Conservation (phyloP, 2,113 vertebrate species). For the Oryzias melastigma region DNA sequence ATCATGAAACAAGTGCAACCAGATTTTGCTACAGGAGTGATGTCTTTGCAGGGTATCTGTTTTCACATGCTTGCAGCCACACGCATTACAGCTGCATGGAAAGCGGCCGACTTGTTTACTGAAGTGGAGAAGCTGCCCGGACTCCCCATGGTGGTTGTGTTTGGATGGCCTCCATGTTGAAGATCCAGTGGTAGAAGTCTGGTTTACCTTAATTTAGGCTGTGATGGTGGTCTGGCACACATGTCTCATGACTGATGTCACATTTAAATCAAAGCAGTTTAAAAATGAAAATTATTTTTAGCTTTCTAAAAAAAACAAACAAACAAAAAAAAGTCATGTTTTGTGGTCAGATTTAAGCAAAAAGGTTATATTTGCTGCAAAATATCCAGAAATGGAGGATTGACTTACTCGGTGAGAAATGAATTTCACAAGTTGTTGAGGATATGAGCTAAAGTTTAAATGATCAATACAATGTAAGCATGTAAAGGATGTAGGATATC, state of each 20-base stretch:
- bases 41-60: constrained; percentile 32
- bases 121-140: constrained; percentile 45
- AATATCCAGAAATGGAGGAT: constrained; percentile 2
- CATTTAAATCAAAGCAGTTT: constrained; percentile 27
- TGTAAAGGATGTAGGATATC: constrained; percentile 33
- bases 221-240: constrained; percentile 31
- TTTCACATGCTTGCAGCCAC: constrained; percentile 24
- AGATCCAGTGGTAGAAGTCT: constrained; percentile 42
- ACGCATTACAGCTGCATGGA: constrained; percentile 31
- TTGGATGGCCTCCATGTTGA: constrained; percentile 60
- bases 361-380: constrained; percentile 24
- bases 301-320: too few species aligned
- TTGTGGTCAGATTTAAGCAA: constrained; percentile 5
- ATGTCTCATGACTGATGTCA: constrained; percentile 25
- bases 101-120: constrained; percentile 53
- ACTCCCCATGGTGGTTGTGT: constrained; percentile 46
- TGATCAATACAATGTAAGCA: constrained; percentile 28
- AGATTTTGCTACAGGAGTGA: constrained; percentile 63
- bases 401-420: constrained; percentile 15
- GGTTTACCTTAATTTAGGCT: constrained; percentile 41
- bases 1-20: constrained; percentile 66
- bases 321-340: constrained; percentile 6
- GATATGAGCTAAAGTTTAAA: constrained; percentile 24
- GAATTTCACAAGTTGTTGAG: constrained; percentile 17
- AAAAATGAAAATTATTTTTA: constrained; percentile 24